Base-by-base conservation (phyloP, 2,888 invertebrate genomes). In the Selenia dentaria region DNA sequence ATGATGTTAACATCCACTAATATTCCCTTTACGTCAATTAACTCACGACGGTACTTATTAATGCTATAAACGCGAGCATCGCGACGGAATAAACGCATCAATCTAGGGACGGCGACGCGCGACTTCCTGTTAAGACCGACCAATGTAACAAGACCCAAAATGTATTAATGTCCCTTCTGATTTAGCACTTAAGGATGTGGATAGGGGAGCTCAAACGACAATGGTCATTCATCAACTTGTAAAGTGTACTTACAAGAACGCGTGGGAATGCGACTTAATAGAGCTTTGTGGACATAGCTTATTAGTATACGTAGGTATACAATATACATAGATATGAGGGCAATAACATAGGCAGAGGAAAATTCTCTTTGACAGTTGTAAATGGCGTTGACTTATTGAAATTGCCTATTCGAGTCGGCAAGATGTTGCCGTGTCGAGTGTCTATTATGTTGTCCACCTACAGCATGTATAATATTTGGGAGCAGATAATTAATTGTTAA, bases 211-310 rank as follows among this genome's bases (percentile, higher is more conserved):
- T 62, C 66, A 49, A 33, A 29, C 45, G 28, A 49, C 42, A 56
- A 47, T 62, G 61, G 67, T 60, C 49, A 47, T 45, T 59, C 53
- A 48, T 57, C 59, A 53, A 61, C 66, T 61, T 55, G 58, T 55
- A 55, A 57, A 60, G 53, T 44, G 45, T 53, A 45, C 52, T 40
- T 52, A 40, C 29, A 38, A 54, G 48, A 43, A 39, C 53, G 65
- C 64, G 64, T 68, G 67, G 65, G 68, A 63, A 67, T 54, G 55
- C 57, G 54, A 45, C 43, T 59, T 63, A 66, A 57, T 51, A 59
- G 54, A 49, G 49, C 50, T 55, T 51, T 66, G 56, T 62, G 48
- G 57, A 49, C 50, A 58, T 43, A 53, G 54, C 57, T 48, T 57
- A 56, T 54, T 55, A 57, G 47, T 42, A 39, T 37, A 42, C 9